Evolutionary conservation across 2,888 invertebrate species (phyloP), one percentile per base, ranked within the genome.

Genomic region (Catonia carolina): DNA sequence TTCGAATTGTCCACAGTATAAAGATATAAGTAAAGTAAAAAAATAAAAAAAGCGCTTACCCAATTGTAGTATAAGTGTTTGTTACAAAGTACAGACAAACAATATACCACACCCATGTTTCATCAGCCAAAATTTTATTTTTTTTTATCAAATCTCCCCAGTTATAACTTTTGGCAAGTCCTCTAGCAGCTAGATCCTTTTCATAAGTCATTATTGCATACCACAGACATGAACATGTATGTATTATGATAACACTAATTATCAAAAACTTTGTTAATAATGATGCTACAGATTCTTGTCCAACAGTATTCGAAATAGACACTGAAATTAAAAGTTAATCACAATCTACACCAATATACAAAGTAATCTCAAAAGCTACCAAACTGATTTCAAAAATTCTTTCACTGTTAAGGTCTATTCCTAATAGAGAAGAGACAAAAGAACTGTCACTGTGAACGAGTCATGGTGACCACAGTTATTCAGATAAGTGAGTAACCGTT

Each of bases 51-150:
- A n/a, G 14, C 2, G 22, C 45, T 45, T n/a, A 45, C 45, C 45
- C 45, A 23, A 45, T 45, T 8, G 45, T 45, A 2, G 45, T 45
- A 27, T 22, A 45, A n/a, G 45, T 45, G 5, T 45, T 45, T 7
- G 45, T 23, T n/a, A 45, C 45, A 45, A 45, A 45, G n/a, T 45
- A 45, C 23, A 45, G 20, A 27, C 45, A 20, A n/a, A 45, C n/a
- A 5, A 45, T 45, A 27, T 45, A 45, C 45, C 45, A 45, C 22
- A 22, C 20, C 14, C 22, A 23, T 8, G 22, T 22, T 2, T 45
- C 14, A 18, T 45, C 45, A 15, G 22, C 18, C 8, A 23, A 10
- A 7, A 45, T 45, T 22, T 18, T 2, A 22, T 17, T 20, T 1
- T 22, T 7, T 1, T n/a, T 22, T 2, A 45, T 7, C 18, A 45